These are phyloP conservation scores for Calidris pygmaea DNA, from an alignment of 2,113 vertebrate genomes.

Conservation along the genomic window DNA sequence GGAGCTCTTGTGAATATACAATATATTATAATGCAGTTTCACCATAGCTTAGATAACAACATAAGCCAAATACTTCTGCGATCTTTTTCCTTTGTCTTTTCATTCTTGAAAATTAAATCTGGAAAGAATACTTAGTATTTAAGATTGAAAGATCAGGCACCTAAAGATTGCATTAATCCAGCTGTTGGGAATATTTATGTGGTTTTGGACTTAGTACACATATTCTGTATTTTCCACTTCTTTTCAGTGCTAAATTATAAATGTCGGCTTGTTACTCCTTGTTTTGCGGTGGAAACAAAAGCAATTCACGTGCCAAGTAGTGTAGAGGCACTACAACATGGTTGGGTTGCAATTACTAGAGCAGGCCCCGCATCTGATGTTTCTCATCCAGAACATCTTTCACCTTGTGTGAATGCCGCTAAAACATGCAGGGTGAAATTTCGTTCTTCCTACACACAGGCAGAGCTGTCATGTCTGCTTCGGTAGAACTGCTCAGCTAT, in stretches of 20 bases:
- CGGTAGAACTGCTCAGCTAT: not conserved
- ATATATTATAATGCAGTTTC: not conserved
- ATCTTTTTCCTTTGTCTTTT: not conserved
- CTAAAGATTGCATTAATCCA: not conserved
- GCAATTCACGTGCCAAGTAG: not conserved
- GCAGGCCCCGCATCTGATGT: not conserved
- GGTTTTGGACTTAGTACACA: not conserved
- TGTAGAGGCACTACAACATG: not conserved
- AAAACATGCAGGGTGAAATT: conserved; percentile 47
- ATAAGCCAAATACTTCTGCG: not conserved
- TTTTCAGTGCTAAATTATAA: not conserved
- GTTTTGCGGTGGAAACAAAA: not conserved
- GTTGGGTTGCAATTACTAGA: not conserved
- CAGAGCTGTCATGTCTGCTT: not conserved
- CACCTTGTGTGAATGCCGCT: not conserved
- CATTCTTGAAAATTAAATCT: not conserved
- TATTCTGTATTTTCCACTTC: not conserved
- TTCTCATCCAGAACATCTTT: not conserved
- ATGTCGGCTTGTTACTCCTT: not conserved
- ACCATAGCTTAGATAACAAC: not conserved
- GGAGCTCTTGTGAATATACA: not conserved
- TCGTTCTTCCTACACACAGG: conserved; percentile 1
- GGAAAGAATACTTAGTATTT: not conserved
- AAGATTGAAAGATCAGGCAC: not conserved
- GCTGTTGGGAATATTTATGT: not conserved